phyloP scores from a whole-genome alignment of 2,888 invertebrate genomes.

The Dioctria linearis region DNA sequence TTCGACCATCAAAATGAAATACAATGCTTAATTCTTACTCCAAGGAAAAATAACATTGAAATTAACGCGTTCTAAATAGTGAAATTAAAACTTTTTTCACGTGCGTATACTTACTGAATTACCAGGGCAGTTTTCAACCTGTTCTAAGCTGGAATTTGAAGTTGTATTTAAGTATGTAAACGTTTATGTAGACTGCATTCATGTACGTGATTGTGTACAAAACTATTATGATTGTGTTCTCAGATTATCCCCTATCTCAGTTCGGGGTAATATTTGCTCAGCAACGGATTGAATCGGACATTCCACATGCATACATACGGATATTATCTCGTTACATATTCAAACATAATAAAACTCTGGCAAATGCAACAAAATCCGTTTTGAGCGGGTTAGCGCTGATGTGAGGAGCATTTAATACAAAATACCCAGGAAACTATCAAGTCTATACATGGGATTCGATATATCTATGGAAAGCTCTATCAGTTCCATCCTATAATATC shows the following conservation, averaged over 20 bases:
- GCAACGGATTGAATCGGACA: slow-evolving; percentile 3
- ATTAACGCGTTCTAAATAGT: too few relatives aligned
- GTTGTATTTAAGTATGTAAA: too few relatives aligned
- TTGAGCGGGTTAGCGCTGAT: neutral
- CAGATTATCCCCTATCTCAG: neutral
- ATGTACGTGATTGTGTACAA: too few relatives aligned
- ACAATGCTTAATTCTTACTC: too few relatives aligned
- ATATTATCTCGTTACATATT: slow-evolving; percentile 44
- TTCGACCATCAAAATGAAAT: too few relatives aligned
- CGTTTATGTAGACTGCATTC: too few relatives aligned
- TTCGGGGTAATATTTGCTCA: neutral
- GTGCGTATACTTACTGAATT: too few relatives aligned
- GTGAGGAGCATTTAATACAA: neutral
- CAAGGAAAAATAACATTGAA: too few relatives aligned
- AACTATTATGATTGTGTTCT: neutral
- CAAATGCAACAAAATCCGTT: slow-evolving; percentile 6
- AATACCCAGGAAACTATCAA: slow-evolving; percentile 23
- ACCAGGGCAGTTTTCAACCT: too few relatives aligned
- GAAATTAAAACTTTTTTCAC: too few relatives aligned
- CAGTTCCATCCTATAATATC: slow-evolving; percentile 8
- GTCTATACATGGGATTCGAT: neutral
- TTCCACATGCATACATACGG: neutral
- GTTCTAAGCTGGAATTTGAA: too few relatives aligned
- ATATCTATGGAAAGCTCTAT: slow-evolving; percentile 3
- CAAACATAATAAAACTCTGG: slow-evolving; percentile 34